A percentile compares a stretch with the other conserved stretches of the same genome.
phyloP scores from a whole-genome alignment of 2,113 vertebrate genomes.

The Todiramphus chloris region DNA sequence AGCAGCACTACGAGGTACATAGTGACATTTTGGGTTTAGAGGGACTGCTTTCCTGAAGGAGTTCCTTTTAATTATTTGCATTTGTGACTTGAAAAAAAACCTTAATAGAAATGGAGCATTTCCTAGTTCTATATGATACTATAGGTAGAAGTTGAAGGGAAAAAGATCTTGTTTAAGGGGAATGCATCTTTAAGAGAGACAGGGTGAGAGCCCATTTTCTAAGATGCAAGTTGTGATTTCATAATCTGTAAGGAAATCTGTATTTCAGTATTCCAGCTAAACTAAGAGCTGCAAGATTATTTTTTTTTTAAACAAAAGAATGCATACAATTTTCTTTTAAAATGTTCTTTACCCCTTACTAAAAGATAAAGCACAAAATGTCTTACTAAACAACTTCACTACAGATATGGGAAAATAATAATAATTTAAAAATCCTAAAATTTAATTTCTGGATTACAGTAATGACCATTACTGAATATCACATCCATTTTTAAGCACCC shows the following conservation, averaged over 20 bases:
- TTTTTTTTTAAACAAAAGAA: slow-evolving; percentile 17
- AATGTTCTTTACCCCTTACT: neutral
- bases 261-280: slow-evolving; percentile 9
- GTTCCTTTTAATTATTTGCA: slow-evolving; percentile 66
- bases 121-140: neutral
- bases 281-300: neutral
- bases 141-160: neutral
- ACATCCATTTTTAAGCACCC: slow-evolving; percentile 14
- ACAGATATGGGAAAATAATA: neutral
- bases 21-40: slow-evolving; percentile 60
- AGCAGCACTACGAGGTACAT: slow-evolving; percentile 7
- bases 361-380: neutral
- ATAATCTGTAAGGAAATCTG: slow-evolving; percentile 13
- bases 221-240: slow-evolving; percentile 44
- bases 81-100: neutral
- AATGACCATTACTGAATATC: neutral
- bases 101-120: neutral
- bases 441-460: slow-evolving; percentile 1
- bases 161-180: neutral
- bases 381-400: slow-evolving; percentile 18
- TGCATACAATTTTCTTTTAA: neutral
- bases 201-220: slow-evolving; percentile 1
- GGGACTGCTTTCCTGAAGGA: slow-evolving; percentile 18
- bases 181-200: slow-evolving; percentile 24
- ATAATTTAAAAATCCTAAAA: neutral